Base-by-base conservation (phyloP, 1,140 invertebrate genomes). In the Ectropis grisescens region DNA sequence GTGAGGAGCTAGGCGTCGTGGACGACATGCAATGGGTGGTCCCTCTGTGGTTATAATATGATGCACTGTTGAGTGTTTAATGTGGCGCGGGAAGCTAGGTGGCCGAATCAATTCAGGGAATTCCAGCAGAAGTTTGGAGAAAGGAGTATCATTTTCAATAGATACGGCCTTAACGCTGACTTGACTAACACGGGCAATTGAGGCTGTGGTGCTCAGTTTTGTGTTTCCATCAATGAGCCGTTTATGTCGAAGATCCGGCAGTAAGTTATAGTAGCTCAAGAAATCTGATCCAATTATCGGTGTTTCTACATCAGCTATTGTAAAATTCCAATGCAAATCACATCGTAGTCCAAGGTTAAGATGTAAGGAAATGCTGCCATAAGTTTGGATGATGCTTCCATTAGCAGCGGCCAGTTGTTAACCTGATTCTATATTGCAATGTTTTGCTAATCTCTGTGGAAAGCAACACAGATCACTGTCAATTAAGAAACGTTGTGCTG, bases 21-120 rank as follows among this genome's bases (percentile, higher is more conserved):
- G 41, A 19, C 41, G 41, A n/a, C 36, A 35, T 0, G 32, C 30
- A 2, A 35, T n/a, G 1, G 36, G 36, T 4, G 35, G 41, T 0
- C 31, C 35, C n/a, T 45, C 41, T 2, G 41, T 34, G 1, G 41
- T 39, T 8, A 16, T 14, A 11, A 45, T 45, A 13, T 31, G 10
- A 23, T 45, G 41, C 14, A 39, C 36, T 1, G 36, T 45, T 15
- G n/a, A 26, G 29, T 45, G 41, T 13, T 37, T 36, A 5, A 38
- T 30, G 1, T 7, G 3, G 9, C 28, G 11, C 1, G 36, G 36
- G 1, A 45, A n/a, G 1, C 36, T 36, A n/a, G 41, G 41, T 34
- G 32, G 32, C 1, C 23, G 4, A 5, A 19, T 41, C 2, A 34
- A 10, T 11, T 34, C 27, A 2, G 27, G 31, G 11, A 29, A 30